Conservation (phyloP, 2,888 invertebrate genomes). For the Drosophila falleni region DNA sequence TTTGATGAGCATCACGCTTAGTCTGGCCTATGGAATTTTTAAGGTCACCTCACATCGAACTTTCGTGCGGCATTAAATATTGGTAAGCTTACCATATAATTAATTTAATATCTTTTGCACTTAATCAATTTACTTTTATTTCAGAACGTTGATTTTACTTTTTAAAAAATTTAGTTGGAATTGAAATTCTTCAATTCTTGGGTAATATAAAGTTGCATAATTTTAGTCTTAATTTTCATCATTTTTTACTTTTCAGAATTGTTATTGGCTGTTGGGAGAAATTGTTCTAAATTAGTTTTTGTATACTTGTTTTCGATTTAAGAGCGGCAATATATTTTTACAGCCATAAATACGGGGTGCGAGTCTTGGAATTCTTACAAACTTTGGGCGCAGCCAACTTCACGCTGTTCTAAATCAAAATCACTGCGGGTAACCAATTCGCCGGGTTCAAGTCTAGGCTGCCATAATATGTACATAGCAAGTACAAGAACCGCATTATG, state of each 20-base stretch:
- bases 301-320: neutral
- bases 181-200: neutral
- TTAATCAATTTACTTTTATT: neutral
- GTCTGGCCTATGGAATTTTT: neutral
- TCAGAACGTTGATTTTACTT: neutral
- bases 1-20: neutral
- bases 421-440: constrained; percentile 10
- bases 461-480: neutral
- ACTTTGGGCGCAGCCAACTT: neutral
- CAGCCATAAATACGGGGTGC: neutral
- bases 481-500: neutral
- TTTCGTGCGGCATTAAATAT: neutral
- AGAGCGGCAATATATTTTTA: neutral
- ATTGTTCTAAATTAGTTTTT: neutral
- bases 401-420: constrained; percentile 1
- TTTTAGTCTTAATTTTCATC: neutral
- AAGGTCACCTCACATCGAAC: neutral
- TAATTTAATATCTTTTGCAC: neutral
- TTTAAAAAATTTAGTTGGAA: neutral
- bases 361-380: neutral
- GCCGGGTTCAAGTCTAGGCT: constrained; percentile 16
- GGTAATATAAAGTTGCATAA: neutral
- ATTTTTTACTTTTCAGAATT: neutral
- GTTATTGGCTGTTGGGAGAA: neutral
- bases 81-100: neutral